phyloP scores from a whole-genome alignment of 2,113 vertebrate genomes.

The Rafetus swinhoei region DNA sequence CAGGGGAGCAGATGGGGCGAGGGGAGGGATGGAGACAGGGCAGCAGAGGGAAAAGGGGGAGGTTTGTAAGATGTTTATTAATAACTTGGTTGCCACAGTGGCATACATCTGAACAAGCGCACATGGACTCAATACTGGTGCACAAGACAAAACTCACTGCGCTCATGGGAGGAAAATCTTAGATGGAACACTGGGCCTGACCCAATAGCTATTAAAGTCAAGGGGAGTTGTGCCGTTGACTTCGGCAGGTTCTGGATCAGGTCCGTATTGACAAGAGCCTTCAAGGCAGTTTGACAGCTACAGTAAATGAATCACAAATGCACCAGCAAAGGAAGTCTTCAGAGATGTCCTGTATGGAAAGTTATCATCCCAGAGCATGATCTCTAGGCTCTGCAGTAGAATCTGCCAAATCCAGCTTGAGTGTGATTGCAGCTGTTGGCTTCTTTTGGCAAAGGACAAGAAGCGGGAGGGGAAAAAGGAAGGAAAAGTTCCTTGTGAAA shows the following conservation, averaged over 20 bases:
- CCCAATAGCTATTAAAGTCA: accelerated
- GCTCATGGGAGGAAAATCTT: too few species aligned
- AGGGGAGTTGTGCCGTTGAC: accelerated
- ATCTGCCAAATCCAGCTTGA: neutral
- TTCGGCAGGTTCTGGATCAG: accelerated
- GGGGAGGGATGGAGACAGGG: too few species aligned
- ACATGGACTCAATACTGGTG: too few species aligned
- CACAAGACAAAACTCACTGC: too few species aligned
- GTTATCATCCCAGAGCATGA: accelerated
- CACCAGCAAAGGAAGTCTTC: neutral
- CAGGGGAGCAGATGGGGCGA: too few species aligned
- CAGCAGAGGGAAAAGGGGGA: too few species aligned
- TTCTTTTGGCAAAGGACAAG: neutral
- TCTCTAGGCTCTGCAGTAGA: accelerated
- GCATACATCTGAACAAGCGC: too few species aligned
- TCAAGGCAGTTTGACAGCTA: neutral
- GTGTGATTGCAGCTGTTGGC: neutral
- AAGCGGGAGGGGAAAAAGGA: slow-evolving; percentile 11
- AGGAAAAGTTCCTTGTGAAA: slow-evolving; percentile 52
- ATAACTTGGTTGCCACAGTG: too few species aligned
- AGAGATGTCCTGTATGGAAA: neutral
- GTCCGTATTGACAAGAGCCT: accelerated
- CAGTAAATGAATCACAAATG: neutral
- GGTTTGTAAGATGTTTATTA: too few species aligned
- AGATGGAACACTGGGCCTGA: too few species aligned